A percentile compares a stretch with the other conserved stretches of the same genome.
Conservation (phyloP, 2,113 vertebrate genomes). For the Cryptotis parvus region DNA sequence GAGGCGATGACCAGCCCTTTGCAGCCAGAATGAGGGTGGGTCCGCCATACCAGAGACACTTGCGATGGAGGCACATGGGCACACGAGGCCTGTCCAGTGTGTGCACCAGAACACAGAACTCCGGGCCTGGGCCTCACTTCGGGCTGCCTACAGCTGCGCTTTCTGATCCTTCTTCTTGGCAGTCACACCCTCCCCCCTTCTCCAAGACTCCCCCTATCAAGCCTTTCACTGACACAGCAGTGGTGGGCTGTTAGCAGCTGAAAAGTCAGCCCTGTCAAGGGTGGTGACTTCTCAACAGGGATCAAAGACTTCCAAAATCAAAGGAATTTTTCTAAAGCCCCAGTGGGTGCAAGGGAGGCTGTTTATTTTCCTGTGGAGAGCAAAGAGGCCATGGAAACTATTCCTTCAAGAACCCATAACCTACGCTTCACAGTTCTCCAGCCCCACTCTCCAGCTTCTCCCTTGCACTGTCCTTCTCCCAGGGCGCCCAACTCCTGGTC, state of each 20-base stretch:
- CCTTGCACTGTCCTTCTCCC: background rate
- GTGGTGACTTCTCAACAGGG: conserved; percentile 55
- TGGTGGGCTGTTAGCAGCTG: background rate
- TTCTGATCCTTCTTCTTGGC: background rate
- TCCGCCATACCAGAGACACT: background rate
- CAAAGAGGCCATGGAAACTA: conserved; percentile 42
- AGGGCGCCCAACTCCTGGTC: background rate
- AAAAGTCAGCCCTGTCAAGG: conserved; percentile 27
- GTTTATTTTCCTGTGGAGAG: conserved; percentile 37
- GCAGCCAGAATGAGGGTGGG: background rate
- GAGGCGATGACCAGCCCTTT: background rate
- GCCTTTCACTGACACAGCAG: background rate
- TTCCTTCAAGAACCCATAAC: background rate
- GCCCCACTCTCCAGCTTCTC: background rate
- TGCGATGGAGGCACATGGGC: background rate
- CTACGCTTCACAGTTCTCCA: background rate
- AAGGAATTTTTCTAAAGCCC: conserved; percentile 52
- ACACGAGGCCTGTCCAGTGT: background rate
- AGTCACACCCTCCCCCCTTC: background rate
- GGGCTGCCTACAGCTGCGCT: background rate
- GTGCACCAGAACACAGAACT: background rate
- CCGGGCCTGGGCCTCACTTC: background rate
- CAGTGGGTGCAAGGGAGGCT: background rate
- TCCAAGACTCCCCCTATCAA: background rate
- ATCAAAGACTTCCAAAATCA: conserved; percentile 54